Base-by-base conservation (phyloP, 2,113 vertebrate species). In the Myocastor coypus region DNA sequence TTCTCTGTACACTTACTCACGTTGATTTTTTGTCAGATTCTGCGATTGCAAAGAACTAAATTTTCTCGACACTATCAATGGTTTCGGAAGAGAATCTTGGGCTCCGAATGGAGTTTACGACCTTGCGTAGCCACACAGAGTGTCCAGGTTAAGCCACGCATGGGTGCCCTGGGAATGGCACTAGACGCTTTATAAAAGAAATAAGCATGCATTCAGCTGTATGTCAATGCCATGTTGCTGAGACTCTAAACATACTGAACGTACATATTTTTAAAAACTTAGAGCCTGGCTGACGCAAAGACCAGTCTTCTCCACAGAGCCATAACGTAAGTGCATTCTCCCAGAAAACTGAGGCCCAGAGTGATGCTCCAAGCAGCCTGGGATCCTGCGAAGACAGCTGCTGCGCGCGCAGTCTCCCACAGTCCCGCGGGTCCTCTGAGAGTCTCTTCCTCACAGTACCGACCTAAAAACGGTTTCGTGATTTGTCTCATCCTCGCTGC, bases 361-460 rank as follows among this genome's bases (percentile, higher is more conserved):
- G 24, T 13, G 28, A 30, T 40, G 81, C 68, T 11, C 1, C 8
- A 28, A 40, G 24, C 3, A 22, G 14, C 52, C 4, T 1, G n/a
- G 5, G 19, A 26, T 3, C 24, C 16, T 16, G 12, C 57, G 1
- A 26, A 59, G 12, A 19, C 16, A 69, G 7, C 5, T 11, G 1
- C 13, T 11, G 10, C 52, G 10, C 52, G 12, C 12, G 52, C 52
- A 13, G 52, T 52, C 52, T 52, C 14, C 14, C 57, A 59, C 57
- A 59, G 59, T 22, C 17, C 9, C 73, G 0, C 0, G 28, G n/a
- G 3, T 10, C 37, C 24, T 17, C 30, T 85, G n/a, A 63, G n/a
- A 75, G 14, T 37, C 24, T 80, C 37, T 17, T 22, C 81, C 37
- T 78, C 26, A 50, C n/a, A n/a, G n/a, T n/a, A n/a, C n/a, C n/a